phyloP scores from a whole-genome alignment of 2,888 invertebrate genomes.

The Tridacna crocea region DNA sequence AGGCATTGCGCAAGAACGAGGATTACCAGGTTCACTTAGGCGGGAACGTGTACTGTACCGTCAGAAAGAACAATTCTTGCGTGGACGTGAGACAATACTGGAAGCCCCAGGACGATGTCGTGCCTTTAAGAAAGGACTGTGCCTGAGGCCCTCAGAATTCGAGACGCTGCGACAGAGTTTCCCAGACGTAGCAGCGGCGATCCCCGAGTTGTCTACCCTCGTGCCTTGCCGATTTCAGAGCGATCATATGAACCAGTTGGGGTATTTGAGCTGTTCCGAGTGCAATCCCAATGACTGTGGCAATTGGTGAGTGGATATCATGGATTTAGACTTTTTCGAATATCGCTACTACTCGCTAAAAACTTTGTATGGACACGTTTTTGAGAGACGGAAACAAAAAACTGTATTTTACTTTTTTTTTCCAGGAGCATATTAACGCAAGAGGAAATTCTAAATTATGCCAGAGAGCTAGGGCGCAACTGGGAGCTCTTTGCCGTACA shows the following conservation, averaged over 20 bases:
- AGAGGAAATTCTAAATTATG: no score
- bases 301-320: background rate
- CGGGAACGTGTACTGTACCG: constrained; percentile 30
- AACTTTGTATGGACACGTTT: no score
- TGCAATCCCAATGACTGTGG: constrained; percentile 34
- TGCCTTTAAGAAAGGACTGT: constrained; percentile 44
- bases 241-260: constrained; percentile 39
- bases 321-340: background rate
- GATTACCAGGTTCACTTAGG: constrained; percentile 22
- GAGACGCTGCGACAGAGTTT: constrained; percentile 22
- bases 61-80: constrained; percentile 23
- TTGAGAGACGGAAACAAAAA: no score
- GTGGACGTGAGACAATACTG: constrained; percentile 48
- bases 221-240: constrained; percentile 24
- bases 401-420: no score
- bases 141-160: constrained; percentile 42
- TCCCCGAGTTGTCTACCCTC: constrained; percentile 18
- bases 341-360: no score
- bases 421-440: no score
- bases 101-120: constrained; percentile 37
- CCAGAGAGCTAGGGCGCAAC: no score
- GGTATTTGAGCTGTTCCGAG: constrained; percentile 27
- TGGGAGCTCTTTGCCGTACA: no score
- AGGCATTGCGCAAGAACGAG: constrained; percentile 22
- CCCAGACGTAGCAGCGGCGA: constrained; percentile 25